A percentile compares a stretch with the other conserved stretches of the same genome.
phyloP scores from a whole-genome alignment of 2,113 vertebrate species.

The Bujurquina vittata region DNA sequence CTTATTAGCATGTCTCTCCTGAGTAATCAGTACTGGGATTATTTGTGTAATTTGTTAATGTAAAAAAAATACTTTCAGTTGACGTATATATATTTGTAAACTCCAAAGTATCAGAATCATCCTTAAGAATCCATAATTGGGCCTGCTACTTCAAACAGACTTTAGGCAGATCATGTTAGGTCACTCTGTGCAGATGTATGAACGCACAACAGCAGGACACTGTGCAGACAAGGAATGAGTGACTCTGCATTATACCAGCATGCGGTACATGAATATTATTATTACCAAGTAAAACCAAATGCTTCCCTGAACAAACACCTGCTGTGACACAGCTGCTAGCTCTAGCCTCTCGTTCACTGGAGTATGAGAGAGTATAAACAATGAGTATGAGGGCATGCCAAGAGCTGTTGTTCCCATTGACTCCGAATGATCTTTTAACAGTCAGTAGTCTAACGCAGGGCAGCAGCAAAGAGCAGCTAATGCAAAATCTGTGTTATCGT shows the following conservation, averaged over 20 bases:
- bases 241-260: not conserved
- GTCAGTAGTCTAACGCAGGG: not conserved
- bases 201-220: not conserved
- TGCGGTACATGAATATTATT: not conserved
- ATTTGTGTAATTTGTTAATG: not conserved
- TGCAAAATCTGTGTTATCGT: not conserved
- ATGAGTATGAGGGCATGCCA: not conserved
- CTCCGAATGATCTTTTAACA: not conserved
- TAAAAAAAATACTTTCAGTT: not conserved
- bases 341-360: not conserved
- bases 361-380: conserved; percentile 24
- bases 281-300: conserved; percentile 39
- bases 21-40: not conserved
- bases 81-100: not conserved
- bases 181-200: not conserved
- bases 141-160: not conserved
- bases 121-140: not conserved
- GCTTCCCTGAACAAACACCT: conserved; percentile 23
- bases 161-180: not conserved
- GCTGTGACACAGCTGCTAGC: not conserved
- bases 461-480: not conserved
- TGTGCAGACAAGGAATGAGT: not conserved
- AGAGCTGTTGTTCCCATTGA: not conserved
- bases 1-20: not conserved
- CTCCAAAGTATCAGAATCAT: not conserved